phyloP scores from a whole-genome alignment of 2,888 invertebrate genomes.

The Mongoloraphidia duomilia region DNA sequence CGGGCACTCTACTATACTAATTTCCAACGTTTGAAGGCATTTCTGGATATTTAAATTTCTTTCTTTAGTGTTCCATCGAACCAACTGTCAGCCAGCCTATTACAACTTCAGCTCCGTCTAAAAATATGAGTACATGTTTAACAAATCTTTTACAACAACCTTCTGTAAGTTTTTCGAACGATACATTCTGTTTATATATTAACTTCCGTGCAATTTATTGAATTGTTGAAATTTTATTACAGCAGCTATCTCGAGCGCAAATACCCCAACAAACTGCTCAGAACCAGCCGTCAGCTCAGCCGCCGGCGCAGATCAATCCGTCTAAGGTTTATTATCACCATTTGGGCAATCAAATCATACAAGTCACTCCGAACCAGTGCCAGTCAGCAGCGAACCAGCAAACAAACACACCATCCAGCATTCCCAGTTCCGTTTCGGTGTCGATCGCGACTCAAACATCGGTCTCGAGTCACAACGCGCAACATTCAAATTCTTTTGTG shows the following conservation, averaged over 20 bases:
- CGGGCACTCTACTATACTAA: too few species aligned
- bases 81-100: slow-evolving; percentile 1
- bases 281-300: background rate
- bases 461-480: background rate
- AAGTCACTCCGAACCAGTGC: slow-evolving; percentile 15
- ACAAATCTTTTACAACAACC: slow-evolving; percentile 7
- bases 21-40: too few species aligned
- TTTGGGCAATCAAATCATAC: slow-evolving; percentile 30
- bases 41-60: too few species aligned
- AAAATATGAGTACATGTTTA: slow-evolving; percentile 6
- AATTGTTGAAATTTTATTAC: too few species aligned
- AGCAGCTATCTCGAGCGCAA: too few species aligned
- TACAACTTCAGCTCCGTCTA: slow-evolving; percentile 3
- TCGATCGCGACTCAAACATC: background rate
- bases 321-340: slow-evolving; percentile 33
- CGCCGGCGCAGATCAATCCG: background rate
- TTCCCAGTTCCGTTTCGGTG: background rate
- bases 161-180: slow-evolving; percentile 10
- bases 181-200: too few species aligned
- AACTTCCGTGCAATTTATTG: too few species aligned
- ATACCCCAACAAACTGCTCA: too few species aligned
- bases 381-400: background rate
- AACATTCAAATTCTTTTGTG: background rate
- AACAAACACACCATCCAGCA: background rate
- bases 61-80: slow-evolving; percentile 5